Evolutionary conservation across 2,797 vertebrate genomes (phyloP).

Genomic region (Gorsachius magnificus): DNA sequence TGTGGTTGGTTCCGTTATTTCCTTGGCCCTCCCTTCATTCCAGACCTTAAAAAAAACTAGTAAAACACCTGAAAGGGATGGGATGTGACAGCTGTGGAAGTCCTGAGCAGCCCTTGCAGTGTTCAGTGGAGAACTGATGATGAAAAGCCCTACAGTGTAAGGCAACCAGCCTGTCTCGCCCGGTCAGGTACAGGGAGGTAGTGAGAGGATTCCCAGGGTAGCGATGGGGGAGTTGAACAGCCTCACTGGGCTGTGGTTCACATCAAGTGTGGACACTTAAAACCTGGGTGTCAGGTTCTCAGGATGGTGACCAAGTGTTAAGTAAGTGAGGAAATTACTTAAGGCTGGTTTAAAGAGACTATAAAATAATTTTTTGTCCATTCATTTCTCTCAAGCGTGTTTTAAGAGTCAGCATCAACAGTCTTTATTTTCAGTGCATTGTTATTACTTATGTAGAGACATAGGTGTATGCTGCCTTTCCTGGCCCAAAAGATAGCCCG

Average conservation of each 20-base stretch:
- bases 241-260: neutral
- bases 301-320: neutral
- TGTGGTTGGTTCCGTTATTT: neutral
- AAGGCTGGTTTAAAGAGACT: neutral
- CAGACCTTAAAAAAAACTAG: neutral
- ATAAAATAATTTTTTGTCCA: neutral
- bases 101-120: neutral
- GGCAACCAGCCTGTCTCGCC: neutral
- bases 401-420: neutral
- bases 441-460: neutral
- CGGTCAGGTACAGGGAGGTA: fast-evolving
- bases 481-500: neutral
- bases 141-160: neutral
- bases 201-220: neutral
- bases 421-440: slow-evolving; percentile 14
- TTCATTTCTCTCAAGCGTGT: slow-evolving; percentile 41
- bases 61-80: neutral
- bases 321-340: neutral
- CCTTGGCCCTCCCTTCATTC: neutral
- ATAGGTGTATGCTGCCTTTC: neutral
- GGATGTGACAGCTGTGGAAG: neutral
- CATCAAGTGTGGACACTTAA: neutral
- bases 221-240: neutral
- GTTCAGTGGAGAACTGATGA: neutral
- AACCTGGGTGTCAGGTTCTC: neutral